Percentiles rank a stretch among this genome's conserved stretches.
phyloP scores from a whole-genome alignment of 2,888 invertebrate species.

The Mythimna pallens region DNA sequence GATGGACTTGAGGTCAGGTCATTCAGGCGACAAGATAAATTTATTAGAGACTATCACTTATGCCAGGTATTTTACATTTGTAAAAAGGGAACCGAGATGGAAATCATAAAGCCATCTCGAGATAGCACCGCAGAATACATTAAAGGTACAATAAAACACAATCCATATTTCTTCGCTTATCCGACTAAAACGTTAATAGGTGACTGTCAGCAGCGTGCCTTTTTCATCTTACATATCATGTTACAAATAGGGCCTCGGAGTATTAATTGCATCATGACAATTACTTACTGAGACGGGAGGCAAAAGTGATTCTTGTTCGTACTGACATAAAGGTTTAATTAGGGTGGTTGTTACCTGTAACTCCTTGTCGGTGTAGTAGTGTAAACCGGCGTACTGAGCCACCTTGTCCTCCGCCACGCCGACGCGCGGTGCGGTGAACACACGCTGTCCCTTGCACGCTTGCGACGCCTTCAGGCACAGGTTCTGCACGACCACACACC shows the following conservation, averaged over 20 bases:
- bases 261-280: slow-evolving; percentile 32
- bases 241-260: slow-evolving; percentile 35
- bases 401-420: slow-evolving; percentile 98
- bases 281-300: slow-evolving; percentile 8
- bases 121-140: slow-evolving; percentile 40
- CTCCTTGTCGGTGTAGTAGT: slow-evolving; percentile 98
- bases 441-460: slow-evolving; percentile 96
- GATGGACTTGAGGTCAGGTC: slow-evolving; percentile 39
- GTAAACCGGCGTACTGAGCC: slow-evolving; percentile 97
- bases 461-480: slow-evolving; percentile 96
- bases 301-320: slow-evolving; percentile 33
- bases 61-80: slow-evolving; percentile 17
- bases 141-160: slow-evolving; percentile 40
- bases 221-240: slow-evolving; percentile 46
- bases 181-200: slow-evolving; percentile 41
- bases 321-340: slow-evolving; percentile 34
- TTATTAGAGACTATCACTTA: slow-evolving; percentile 44
- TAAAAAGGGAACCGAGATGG: slow-evolving; percentile 11
- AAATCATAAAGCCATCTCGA: slow-evolving; percentile 27
- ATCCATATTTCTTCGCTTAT: slow-evolving; percentile 43
- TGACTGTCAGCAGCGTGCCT: slow-evolving; percentile 44
- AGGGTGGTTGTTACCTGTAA: slow-evolving; percentile 91
- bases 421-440: slow-evolving; percentile 95
- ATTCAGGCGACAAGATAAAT: slow-evolving; percentile 52
- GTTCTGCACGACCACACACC: slow-evolving; percentile 95